These are phyloP conservation scores for Gibbula magus DNA, from an alignment of 2,888 invertebrate genomes.

Conservation along the genomic window DNA sequence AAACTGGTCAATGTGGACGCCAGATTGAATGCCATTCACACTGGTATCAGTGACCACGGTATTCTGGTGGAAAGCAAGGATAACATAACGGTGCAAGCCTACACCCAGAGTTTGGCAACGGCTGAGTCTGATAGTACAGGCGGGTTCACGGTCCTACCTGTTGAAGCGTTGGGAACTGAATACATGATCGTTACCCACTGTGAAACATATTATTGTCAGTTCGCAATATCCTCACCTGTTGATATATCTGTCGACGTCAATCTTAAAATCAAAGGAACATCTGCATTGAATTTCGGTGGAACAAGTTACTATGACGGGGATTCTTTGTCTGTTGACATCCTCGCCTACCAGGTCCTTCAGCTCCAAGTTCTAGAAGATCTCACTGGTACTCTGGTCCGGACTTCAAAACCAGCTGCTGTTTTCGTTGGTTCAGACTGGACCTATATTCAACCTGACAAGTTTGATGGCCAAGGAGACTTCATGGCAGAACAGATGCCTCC, in stretches of 20 bases:
- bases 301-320: background rate
- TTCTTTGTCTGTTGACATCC: background rate
- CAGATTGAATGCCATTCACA: background rate
- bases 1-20: background rate
- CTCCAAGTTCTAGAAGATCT: background rate
- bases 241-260: background rate
- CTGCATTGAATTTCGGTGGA: background rate
- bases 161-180: background rate
- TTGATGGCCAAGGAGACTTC: background rate
- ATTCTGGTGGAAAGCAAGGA: background rate
- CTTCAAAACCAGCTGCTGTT: background rate
- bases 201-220: background rate
- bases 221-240: background rate
- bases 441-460: background rate
- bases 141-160: background rate
- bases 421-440: background rate
- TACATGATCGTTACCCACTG: constrained; percentile 13
- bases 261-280: background rate
- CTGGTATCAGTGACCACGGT: background rate
- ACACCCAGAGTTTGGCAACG: background rate
- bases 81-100: background rate
- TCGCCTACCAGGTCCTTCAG: background rate
- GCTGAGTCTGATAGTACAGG: background rate
- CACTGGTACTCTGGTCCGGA: background rate
- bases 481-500: constrained; percentile 10